Evolutionary conservation across 1,140 invertebrate genomes (phyloP).

Genomic region (Pogonognathellus flavescens): DNA sequence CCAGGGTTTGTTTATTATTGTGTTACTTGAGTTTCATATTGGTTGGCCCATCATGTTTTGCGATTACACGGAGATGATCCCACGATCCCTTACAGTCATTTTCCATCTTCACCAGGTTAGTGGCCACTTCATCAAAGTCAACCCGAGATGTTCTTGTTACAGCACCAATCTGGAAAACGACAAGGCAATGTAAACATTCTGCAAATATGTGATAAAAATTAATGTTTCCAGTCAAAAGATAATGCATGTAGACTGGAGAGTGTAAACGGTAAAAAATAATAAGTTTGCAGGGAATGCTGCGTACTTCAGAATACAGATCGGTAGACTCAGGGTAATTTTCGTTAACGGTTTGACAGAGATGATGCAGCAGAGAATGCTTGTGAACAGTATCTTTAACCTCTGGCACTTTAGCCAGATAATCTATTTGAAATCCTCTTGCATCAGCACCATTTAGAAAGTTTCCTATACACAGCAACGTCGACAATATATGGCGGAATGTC

Average conservation of each 20-base stretch:
- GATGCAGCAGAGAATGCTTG: conserved; percentile 97
- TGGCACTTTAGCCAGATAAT: conserved; percentile 96
- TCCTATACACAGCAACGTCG: conserved; percentile 93
- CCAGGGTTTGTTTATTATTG: conserved; percentile 7
- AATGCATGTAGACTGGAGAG: too few relatives aligned
- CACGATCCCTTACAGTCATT: conserved; percentile 96
- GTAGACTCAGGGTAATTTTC: conserved; percentile 94
- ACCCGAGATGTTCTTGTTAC: conserved; percentile 88
- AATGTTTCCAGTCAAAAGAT: neutral
- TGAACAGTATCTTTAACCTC: conserved; percentile 94
- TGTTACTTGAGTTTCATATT: conserved; percentile 86
- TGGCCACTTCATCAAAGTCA: conserved; percentile 89
- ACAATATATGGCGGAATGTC: conserved; percentile 95
- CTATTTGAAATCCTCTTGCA: conserved; percentile 97
- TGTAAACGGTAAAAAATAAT: neutral
- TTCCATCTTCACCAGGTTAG: conserved; percentile 90
- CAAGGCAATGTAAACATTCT: neutral
- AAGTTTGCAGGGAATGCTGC: conserved; percentile 9
- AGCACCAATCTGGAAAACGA: conserved; percentile 63
- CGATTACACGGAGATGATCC: conserved; percentile 96
- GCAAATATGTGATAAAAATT: too few relatives aligned
- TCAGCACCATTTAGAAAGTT: conserved; percentile 97
- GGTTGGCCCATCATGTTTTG: conserved; percentile 91
- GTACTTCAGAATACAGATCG: conserved; percentile 97
- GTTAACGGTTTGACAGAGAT: conserved; percentile 97